phyloP scores from a whole-genome alignment of 2,888 invertebrate species.

The Macrosiphum euphorbiae region DNA sequence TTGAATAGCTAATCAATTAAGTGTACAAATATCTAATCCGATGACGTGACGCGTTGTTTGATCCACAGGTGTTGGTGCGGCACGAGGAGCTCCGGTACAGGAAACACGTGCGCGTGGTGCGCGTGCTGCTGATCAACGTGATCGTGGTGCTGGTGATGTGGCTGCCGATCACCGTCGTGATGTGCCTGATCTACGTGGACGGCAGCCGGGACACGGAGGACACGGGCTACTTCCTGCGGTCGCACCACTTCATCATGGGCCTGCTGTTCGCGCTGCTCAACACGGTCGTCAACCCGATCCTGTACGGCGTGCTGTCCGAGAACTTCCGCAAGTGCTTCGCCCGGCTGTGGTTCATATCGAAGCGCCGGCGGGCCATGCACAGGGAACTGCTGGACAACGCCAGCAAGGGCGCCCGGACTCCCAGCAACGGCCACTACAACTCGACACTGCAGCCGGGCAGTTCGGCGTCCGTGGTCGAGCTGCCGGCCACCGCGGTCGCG shows the following conservation, averaged over 20 bases:
- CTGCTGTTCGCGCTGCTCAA: slow-evolving; percentile 73
- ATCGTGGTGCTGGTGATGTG: slow-evolving; percentile 75
- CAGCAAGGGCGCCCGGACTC: slow-evolving; percentile 53
- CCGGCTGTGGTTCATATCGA: slow-evolving; percentile 70
- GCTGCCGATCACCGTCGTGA: slow-evolving; percentile 74
- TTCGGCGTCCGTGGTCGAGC: slow-evolving; percentile 59
- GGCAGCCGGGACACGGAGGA: slow-evolving; percentile 73
- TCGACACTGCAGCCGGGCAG: slow-evolving; percentile 36
- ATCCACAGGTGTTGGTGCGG: slow-evolving; percentile 63
- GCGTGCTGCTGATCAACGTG: slow-evolving; percentile 73
- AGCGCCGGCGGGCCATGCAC: slow-evolving; percentile 60
- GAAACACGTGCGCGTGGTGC: slow-evolving; percentile 74
- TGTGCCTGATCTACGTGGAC: slow-evolving; percentile 74
- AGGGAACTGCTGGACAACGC: slow-evolving; percentile 60
- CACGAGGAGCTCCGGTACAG: slow-evolving; percentile 70
- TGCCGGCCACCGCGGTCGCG: slow-evolving; percentile 27
- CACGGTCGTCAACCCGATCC: slow-evolving; percentile 74
- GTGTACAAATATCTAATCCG: not conserved
- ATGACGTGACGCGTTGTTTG: not conserved
- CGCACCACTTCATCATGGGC: slow-evolving; percentile 73
- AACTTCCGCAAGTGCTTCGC: slow-evolving; percentile 72
- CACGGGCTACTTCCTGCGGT: slow-evolving; percentile 72
- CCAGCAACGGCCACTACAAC: slow-evolving; percentile 60
- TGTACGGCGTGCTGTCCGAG: slow-evolving; percentile 74
- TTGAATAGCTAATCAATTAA: not conserved